Evolutionary conservation across 1,140 invertebrate species (phyloP), one percentile per base, ranked within the genome.

Genomic region (Mylabris phalerata): DNA sequence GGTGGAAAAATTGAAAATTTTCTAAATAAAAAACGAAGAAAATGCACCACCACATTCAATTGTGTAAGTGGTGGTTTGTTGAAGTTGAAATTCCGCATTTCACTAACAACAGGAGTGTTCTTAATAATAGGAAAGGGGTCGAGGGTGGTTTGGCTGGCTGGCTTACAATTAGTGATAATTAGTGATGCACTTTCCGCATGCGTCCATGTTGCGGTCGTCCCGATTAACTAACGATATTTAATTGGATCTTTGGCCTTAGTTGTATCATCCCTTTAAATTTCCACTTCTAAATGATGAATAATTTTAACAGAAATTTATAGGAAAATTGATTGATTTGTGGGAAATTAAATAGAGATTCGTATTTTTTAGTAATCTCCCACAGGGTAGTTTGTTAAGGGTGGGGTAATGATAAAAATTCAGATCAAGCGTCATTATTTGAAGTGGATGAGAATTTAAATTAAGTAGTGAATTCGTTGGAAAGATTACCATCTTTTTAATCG

Each of bases 101-200:
- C 51, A 46, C 39, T 54, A 27, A 32, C 7, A 48, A 42, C 54
- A 44, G 47, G 48, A 47, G 54, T 42, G 54, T 59, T 58, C 62
- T 60, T 65, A 61, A 61, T 62, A 55, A 51, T 19, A 19, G 19
- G 19, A 19, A 19, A 19, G 19, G 19, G 19, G 19, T 19, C 19
- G 19, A 19, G 19, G 19, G 19, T 19, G 19, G 19, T 19, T 19
- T 19, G 19, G 19, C 19, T 19, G 32, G 32, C 7, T 57, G 63
- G 59, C 47, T 65, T 61, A 65, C 63, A 67, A 67, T 68, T 68
- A 68, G 66, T 64, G 64, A 68, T 68, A 68, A 68, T 68, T 68
- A 68, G 64, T 66, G 61, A 64, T 68, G 66, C 66, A 48, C 61
- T 59, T 58, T 50, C 51, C 63, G 55, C 61, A 55, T 63, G 52